Percentiles rank a stretch among this genome's conserved stretches.
These are phyloP conservation scores for Sebastes cheni DNA, from an alignment of 2,797 vertebrate species.

Conservation along the genomic window DNA sequence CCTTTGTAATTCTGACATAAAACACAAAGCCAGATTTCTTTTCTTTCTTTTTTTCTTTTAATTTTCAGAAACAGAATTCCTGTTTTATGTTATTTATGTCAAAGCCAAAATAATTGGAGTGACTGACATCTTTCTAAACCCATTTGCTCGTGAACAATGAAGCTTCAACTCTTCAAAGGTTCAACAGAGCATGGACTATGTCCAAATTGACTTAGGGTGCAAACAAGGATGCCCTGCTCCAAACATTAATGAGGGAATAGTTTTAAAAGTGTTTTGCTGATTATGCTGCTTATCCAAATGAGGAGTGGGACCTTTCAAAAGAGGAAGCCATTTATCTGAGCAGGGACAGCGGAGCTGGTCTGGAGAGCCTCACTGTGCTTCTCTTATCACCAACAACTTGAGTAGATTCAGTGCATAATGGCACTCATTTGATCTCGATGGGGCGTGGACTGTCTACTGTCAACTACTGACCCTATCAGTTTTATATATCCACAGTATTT, in stretches of 20 bases:
- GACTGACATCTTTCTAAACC: constrained; percentile 29
- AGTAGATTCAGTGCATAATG: constrained; percentile 61
- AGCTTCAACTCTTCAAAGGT: constrained; percentile 32
- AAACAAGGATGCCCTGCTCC: constrained; percentile 51
- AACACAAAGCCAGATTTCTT: constrained; percentile 37
- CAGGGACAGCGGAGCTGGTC: constrained; percentile 73
- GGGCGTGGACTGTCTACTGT: constrained; percentile 74
- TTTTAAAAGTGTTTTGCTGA: constrained; percentile 71
- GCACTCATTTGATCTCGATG: constrained; percentile 76
- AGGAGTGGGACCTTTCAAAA: constrained; percentile 77
- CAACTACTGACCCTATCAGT: constrained; percentile 62
- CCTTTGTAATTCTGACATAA: constrained; percentile 57
- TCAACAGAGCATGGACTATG: constrained; percentile 34
- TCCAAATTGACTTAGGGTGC: constrained; percentile 48
- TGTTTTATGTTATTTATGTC: constrained; percentile 36
- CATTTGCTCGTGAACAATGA: constrained; percentile 24
- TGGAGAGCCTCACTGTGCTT: constrained; percentile 78
- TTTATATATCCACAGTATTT: constrained; percentile 58
- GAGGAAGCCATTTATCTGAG: constrained; percentile 81
- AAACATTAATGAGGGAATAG: constrained; percentile 70
- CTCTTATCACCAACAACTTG: constrained; percentile 76
- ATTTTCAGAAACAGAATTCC: constrained; percentile 10
- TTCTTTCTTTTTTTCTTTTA: not conserved
- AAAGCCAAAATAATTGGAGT: constrained; percentile 17
- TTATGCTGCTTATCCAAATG: constrained; percentile 74